Evolutionary conservation across 2,113 vertebrate species (phyloP), one percentile per base, ranked within the genome.

Genomic region (Spilogale gracilis): DNA sequence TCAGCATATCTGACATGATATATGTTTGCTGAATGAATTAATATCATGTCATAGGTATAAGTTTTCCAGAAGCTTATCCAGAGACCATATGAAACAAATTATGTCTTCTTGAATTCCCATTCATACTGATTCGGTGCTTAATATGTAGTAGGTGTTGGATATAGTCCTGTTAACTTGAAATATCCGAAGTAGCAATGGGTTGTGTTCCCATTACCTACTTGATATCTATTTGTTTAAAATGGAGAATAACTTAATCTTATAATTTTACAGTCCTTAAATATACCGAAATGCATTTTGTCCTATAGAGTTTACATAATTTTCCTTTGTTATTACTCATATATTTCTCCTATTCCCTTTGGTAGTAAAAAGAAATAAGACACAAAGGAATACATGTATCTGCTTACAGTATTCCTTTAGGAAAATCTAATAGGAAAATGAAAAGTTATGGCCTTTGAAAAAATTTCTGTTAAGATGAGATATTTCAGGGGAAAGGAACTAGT

Each of bases 141-240:
- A 3, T 73, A 65, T 27, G 9, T 89, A 54, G n/a, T 84, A 65
- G 13, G 45, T 93, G 20, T 54, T 71, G 11, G 10, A 58, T 85
- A 38, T 50, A 48, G n/a, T 74, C 80, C 50, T 88, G 20, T 78
- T 84, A 60, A 67, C 50, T 45, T 89, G n/a, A 93, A 97, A 78
- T 93, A 16, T 69, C 32, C 38, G n/a, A 94, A 79, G 25, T 74
- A 79, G 23, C 48, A 96, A 0, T 67, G 74, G 14, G 3, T 78
- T 91, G 73, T 91, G 73, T 56, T 73, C 9, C 54, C 50, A 54
- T 82, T 88, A 65, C 20, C 13, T 78, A 61, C 38, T 73, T 60
- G 50, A 61, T 94, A 30, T 78, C 32, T 95, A 11, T 54, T 45
- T 97, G 20, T 91, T 89, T 89, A 91, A 89, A 96, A 80, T 91